Evolutionary conservation across 1,140 invertebrate species (phyloP).

Genomic region (Lepeophtheirus salmonis): DNA sequence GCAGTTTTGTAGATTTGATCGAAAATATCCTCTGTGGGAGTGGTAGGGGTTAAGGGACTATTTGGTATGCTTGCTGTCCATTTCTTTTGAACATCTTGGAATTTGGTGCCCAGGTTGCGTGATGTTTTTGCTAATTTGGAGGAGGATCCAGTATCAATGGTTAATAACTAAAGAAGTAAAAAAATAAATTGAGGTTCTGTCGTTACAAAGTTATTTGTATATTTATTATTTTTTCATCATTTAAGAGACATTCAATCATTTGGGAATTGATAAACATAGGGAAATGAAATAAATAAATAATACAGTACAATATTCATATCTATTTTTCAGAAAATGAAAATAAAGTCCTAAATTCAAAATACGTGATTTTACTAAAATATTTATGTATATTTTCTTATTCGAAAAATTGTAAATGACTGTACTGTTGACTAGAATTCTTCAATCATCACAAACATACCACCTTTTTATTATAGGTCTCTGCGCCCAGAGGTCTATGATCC

Average conservation of each 20-base stretch:
- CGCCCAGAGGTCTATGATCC: constrained; percentile 18
- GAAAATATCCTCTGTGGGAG: neutral
- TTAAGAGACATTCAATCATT: too few relatives aligned
- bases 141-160: neutral
- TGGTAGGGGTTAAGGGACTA: neutral
- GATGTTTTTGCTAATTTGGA: neutral
- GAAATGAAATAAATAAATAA: neutral
- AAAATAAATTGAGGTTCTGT: neutral
- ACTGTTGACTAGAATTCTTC: neutral
- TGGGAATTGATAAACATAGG: too few relatives aligned
- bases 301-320: neutral
- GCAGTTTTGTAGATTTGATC: constrained; percentile 1
- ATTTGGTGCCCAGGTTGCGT: neutral
- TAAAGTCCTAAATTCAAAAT: neutral
- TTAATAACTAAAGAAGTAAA: neutral
- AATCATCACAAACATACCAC: constrained; percentile 5
- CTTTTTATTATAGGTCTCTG: constrained; percentile 10
- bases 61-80: neutral
- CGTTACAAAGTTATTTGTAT: neutral
- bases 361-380: constrained; percentile 18
- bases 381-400: neutral
- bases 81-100: constrained; percentile 7
- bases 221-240: too few relatives aligned
- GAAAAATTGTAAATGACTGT: neutral
- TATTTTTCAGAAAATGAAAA: neutral